Evolutionary conservation across 2,797 vertebrate genomes (phyloP), one percentile per base, ranked within the genome.

Genomic region (Platyrinchus mystaceus): DNA sequence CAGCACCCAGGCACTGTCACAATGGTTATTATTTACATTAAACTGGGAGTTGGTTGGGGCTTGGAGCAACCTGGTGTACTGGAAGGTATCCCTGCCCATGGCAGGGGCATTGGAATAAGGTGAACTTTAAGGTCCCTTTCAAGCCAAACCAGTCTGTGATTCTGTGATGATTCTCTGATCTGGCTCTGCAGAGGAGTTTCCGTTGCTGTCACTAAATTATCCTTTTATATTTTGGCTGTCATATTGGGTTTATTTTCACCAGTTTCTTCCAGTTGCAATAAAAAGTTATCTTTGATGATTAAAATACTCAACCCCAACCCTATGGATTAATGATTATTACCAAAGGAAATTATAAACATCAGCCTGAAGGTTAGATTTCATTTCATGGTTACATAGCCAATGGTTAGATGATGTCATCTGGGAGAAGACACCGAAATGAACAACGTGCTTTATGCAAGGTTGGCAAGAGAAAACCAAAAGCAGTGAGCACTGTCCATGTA

Each of bases 401-500:
- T 20, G 52, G 26, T 55, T 49, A 46, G 74, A 32, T 12, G 46
- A 37, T 11, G 27, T 8, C 41, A 11, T 12, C 39, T 67, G 74
- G 68, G 78, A 47, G 28, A 70, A 55, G 39, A 70, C 8, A 43
- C 78, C 26, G 30, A 47, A 43, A 12, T 7, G 10, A 83, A 47
- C 26, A 71, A 9, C 2, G 37, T 4, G 32, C 62, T 74, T 84
- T 71, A 11, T 7, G 34, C 13, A 6, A 34, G 53, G 20, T 7
- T 86, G 78, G 14, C 41, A 19, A 64, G 64, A 37, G 50, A 36
- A 70, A 68, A 15, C 53, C 66, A 41, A 69, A 89, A 52, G 23
- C 79, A 37, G 67, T 1, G 66, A 30, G 3, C 2, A 3, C 3
- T 82, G 24, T 36, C 15, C 27, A 2, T 0, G 63, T 13, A 13